Evolutionary conservation across 1,140 invertebrate species (phyloP), one percentile per base, ranked within the genome.

Genomic region (Homalodisca vitripennis): DNA sequence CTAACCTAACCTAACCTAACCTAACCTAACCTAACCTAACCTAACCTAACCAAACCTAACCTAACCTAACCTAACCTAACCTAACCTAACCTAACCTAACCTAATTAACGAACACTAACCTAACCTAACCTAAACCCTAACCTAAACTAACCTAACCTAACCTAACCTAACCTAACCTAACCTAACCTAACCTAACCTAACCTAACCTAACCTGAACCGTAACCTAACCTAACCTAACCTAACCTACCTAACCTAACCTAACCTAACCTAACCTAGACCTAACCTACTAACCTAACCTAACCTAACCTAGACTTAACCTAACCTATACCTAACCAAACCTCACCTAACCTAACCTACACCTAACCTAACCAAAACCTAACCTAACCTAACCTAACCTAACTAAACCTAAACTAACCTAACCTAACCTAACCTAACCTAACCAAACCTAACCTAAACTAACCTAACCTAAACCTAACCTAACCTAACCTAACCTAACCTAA

Each of bases 21-120:
- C 75, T 70, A 76, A 77, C 76, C 76, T 75, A 75, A 76, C 75
- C 75, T 74, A 77, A 41, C 34, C 17, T n/a, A n/a, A n/a, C n/a
- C n/a, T n/a, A n/a, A n/a, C n/a, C n/a, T n/a, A n/a, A 79, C 74
- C 78, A 74, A 77, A 77, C 77, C 73, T 70, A 75, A 77, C 73
- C 76, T 74, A 78, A 73, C 76, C 72, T 72, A 76, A 76, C 74
- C 73, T 73, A 75, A 75, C 73, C 75, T 72, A 73, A 77, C 74
- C 75, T 74, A 77, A 75, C 74, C 77, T 74, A 53, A 53, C 48
- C 48, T 17, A 72, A 75, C 66, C 74, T 74, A 73, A 74, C 70
- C 75, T 74, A 74, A 77, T 72, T 71, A 67, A 73, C 26, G 70
- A 34, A 70, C 48, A 24, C 72, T 71, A 72, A 73, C 63, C 71